phyloP scores from a whole-genome alignment of 2,888 invertebrate genomes.

The Agonum fuliginosum region DNA sequence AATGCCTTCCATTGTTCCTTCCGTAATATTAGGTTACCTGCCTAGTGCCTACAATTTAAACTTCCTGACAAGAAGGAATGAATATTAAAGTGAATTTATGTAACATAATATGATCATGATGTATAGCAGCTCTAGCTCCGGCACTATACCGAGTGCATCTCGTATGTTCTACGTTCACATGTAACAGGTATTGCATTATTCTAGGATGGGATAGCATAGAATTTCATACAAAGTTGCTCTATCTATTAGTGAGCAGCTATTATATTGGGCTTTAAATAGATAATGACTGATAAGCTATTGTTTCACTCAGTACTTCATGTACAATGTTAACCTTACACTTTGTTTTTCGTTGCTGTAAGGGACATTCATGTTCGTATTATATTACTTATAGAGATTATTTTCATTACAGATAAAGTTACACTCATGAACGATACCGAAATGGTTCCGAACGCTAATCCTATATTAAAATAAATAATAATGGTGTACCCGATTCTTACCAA shows the following conservation, averaged over 20 bases:
- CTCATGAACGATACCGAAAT: too few species aligned
- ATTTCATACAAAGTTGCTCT: conserved; percentile 20
- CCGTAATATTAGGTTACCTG: conserved; percentile 32
- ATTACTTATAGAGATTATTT: too few species aligned
- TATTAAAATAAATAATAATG: too few species aligned
- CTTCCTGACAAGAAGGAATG: conserved; percentile 34
- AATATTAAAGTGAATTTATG: conserved; percentile 36
- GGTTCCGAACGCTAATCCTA: too few species aligned
- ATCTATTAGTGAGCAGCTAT: conserved; percentile 20
- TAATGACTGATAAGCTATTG: conserved; percentile 17
- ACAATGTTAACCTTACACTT: background rate
- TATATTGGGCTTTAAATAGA: conserved; percentile 11
- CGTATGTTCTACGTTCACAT: background rate
- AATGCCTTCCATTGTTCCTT: conserved; percentile 26
- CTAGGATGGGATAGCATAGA: conserved; percentile 8
- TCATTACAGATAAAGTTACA: too few species aligned
- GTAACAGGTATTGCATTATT: conserved; percentile 33
- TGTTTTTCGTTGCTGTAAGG: too few species aligned
- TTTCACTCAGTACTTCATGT: background rate
- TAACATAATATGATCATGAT: conserved; percentile 26
- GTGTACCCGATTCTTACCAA: too few species aligned
- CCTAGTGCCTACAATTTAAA: conserved; percentile 12
- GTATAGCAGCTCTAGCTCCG: background rate
- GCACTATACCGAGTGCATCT: background rate
- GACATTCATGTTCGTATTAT: too few species aligned